Conservation (phyloP, 2,113 vertebrate species). For the Sebastes schlegelii region DNA sequence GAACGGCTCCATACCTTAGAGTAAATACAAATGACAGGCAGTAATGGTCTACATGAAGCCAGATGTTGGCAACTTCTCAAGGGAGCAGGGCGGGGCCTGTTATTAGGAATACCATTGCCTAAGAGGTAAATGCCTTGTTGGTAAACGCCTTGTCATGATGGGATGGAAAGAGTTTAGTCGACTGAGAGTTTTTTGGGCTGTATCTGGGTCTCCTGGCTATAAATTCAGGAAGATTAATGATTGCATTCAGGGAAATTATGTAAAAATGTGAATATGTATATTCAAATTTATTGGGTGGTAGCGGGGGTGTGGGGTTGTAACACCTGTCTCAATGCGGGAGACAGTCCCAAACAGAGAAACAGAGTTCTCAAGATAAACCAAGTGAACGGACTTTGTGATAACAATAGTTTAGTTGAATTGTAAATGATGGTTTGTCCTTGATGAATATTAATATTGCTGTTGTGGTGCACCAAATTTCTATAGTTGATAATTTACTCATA, state of each 20-base stretch:
- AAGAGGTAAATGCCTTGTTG: slow-evolving; percentile 41
- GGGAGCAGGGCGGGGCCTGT: slow-evolving; percentile 25
- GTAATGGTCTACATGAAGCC: slow-evolving; percentile 49
- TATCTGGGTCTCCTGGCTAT: background rate
- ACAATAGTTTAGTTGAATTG: background rate
- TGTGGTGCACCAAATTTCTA: background rate
- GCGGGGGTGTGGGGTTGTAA: background rate
- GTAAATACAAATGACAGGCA: slow-evolving; percentile 58
- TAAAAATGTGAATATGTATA: background rate
- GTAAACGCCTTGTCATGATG: slow-evolving; percentile 11
- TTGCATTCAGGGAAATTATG: background rate
- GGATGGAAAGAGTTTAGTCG: slow-evolving; percentile 15
- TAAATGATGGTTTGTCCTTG: background rate
- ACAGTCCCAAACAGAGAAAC: no score
- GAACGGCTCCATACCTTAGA: slow-evolving; percentile 26
- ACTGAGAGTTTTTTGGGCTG: slow-evolving; percentile 1
- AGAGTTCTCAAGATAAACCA: background rate
- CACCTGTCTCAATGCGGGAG: background rate
- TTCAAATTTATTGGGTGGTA: no score
- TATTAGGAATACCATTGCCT: slow-evolving; percentile 58
- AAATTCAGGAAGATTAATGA: background rate
- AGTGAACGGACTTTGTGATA: background rate
- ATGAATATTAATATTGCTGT: background rate
- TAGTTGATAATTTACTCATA: background rate
- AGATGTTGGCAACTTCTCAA: slow-evolving; percentile 52